phyloP scores from a whole-genome alignment of 2,113 vertebrate species.

The Pedetes capensis region DNA sequence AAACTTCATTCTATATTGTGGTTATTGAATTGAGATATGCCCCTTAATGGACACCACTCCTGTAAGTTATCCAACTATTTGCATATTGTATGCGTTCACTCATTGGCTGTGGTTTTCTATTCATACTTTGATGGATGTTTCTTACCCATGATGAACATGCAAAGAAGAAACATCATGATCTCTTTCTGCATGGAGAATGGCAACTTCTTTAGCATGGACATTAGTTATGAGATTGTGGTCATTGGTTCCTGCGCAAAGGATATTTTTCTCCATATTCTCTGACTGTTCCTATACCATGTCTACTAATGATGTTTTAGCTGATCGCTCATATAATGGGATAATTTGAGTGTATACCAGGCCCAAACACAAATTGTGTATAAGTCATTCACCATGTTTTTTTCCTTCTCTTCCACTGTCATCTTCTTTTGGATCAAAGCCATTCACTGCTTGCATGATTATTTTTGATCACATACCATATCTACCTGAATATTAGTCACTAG shows the following conservation, averaged over 20 bases:
- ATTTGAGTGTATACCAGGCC: background rate
- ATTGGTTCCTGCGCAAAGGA: background rate
- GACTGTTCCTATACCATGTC: background rate
- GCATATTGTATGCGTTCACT: background rate
- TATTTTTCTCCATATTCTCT: background rate
- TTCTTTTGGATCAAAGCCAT: conserved; percentile 9
- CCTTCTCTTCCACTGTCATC: background rate
- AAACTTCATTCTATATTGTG: conserved; percentile 11
- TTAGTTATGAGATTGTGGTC: background rate
- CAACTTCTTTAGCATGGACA: background rate
- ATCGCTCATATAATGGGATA: background rate
- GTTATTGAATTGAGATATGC: background rate
- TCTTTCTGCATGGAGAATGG: background rate
- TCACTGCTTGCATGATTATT: background rate
- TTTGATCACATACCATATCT: background rate
- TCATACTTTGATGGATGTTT: background rate
- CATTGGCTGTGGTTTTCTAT: background rate
- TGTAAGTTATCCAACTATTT: background rate
- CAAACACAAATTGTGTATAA: background rate
- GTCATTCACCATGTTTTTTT: background rate
- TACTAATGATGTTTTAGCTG: background rate
- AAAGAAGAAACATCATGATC: background rate
- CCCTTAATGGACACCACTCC: background rate
- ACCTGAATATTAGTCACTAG: background rate
- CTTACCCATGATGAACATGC: background rate